A percentile compares a stretch with the other conserved stretches of the same genome.
Evolutionary conservation across 2,797 vertebrate species (phyloP).

Genomic region (Mustela erminea): DNA sequence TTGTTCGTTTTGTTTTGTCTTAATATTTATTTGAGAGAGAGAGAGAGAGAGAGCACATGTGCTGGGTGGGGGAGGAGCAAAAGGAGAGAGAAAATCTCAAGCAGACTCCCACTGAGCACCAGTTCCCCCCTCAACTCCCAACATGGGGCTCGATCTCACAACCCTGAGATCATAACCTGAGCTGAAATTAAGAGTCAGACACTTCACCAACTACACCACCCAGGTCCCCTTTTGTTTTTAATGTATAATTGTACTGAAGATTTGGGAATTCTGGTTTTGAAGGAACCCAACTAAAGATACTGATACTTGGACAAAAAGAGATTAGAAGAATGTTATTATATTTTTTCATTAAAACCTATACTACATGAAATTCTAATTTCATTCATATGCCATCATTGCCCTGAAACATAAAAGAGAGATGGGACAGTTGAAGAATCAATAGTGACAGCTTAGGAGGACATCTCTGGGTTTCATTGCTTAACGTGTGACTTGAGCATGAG

Average conservation of each 20-base stretch:
- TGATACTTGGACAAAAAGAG: constrained; percentile 34
- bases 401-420: constrained; percentile 22
- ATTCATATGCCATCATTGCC: neutral
- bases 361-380: constrained; percentile 49
- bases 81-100: neutral
- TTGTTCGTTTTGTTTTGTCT: neutral
- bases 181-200: neutral
- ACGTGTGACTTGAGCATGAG: neutral
- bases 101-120: neutral
- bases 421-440: constrained; percentile 35
- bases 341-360: constrained; percentile 45
- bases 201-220: neutral
- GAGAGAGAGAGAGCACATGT: neutral
- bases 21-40: neutral
- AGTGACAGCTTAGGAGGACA: constrained; percentile 13
- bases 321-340: neutral
- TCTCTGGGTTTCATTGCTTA: neutral
- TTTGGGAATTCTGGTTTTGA: constrained; percentile 55
- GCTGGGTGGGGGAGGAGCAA: neutral
- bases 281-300: constrained; percentile 46
- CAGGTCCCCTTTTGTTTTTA: neutral
- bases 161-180: neutral
- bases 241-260: neutral
- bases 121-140: neutral
- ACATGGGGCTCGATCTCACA: neutral